These are phyloP conservation scores for Strigamia maritima DNA, from an alignment of 2,888 invertebrate genomes.

Conservation along the genomic window DNA sequence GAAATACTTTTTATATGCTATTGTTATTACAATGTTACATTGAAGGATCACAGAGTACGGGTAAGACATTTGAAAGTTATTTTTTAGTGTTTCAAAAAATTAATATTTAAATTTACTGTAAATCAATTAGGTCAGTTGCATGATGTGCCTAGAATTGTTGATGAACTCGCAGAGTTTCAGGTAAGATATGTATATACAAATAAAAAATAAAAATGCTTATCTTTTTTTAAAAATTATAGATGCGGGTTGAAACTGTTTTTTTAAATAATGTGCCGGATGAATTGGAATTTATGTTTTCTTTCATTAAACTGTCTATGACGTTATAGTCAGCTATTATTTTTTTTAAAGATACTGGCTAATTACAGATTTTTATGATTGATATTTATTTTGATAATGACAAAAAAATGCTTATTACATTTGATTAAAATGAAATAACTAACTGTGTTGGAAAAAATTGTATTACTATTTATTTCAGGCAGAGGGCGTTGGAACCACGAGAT, in stretches of 20 bases:
- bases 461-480: too few relatives aligned
- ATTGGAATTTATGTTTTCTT: neutral
- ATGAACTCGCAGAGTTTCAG: neutral
- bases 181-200: neutral
- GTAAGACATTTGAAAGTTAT: too few relatives aligned
- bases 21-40: neutral
- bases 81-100: neutral
- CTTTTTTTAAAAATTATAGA: neutral
- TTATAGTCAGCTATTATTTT: too few relatives aligned
- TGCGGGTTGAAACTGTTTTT: neutral
- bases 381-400: too few relatives aligned
- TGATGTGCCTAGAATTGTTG: neutral
- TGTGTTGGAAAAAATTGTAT: too few relatives aligned
- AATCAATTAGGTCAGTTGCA: neutral
- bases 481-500: too few relatives aligned
- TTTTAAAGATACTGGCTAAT: too few relatives aligned
- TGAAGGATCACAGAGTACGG: neutral
- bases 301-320: neutral
- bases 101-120: neutral
- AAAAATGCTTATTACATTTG: too few relatives aligned
- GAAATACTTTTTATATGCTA: neutral
- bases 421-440: too few relatives aligned
- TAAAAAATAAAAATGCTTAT: neutral
- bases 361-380: too few relatives aligned
- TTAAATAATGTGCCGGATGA: neutral